Conservation (phyloP, 2,888 invertebrate genomes). For the Meteorus colon region DNA sequence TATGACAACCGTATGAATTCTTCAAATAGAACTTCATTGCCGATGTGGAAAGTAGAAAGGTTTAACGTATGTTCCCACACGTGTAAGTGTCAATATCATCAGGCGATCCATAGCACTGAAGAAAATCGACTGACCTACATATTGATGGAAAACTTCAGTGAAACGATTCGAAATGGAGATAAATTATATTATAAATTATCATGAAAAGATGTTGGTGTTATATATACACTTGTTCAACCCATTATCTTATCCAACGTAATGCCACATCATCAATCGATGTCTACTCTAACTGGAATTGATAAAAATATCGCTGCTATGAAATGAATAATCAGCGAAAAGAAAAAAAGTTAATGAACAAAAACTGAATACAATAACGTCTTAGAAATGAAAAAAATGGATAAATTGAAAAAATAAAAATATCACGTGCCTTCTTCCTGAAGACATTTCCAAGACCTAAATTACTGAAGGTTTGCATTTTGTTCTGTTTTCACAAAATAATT, state of each 20-base stretch:
- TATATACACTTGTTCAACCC: neutral
- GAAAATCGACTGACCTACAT: slow-evolving; percentile 22
- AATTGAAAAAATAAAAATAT: slow-evolving; percentile 13
- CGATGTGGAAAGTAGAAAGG: slow-evolving; percentile 14
- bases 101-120: neutral
- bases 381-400: slow-evolving; percentile 22
- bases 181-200: slow-evolving; percentile 15
- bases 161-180: slow-evolving; percentile 1
- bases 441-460: slow-evolving; percentile 67
- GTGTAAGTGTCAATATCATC: slow-evolving; percentile 8
- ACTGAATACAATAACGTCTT: slow-evolving; percentile 6
- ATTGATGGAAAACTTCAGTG: slow-evolving; percentile 11
- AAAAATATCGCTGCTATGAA: slow-evolving; percentile 23
- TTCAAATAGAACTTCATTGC: neutral
- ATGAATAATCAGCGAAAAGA: neutral
- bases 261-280: slow-evolving; percentile 13
- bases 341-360: slow-evolving; percentile 19
- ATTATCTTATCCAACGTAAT: slow-evolving; percentile 19
- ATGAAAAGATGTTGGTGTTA: slow-evolving; percentile 4
- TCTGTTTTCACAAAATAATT: slow-evolving; percentile 44
- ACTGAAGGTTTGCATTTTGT: slow-evolving; percentile 67
- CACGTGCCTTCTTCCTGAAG: slow-evolving; percentile 68
- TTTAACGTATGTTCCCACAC: neutral
- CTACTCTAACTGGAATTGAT: neutral
- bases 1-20: neutral